Evolutionary conservation across 2,888 invertebrate genomes (phyloP).

Genomic region (Augiades crinisus): DNA sequence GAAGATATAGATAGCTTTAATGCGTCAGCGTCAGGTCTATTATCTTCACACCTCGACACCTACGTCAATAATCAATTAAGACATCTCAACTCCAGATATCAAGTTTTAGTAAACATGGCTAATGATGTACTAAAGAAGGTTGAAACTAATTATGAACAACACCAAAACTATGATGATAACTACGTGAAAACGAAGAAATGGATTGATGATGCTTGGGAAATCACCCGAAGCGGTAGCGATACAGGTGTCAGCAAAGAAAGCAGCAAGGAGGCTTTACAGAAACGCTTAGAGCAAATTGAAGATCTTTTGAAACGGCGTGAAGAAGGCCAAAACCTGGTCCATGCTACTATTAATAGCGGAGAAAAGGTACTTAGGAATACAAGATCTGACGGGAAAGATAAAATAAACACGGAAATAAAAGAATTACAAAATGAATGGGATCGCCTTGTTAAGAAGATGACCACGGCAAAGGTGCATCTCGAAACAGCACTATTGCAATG

Average conservation of each 20-base stretch:
- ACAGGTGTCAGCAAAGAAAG: constrained; percentile 84
- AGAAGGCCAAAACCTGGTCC: constrained; percentile 92
- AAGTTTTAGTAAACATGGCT: constrained; percentile 93
- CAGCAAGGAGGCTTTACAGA: constrained; percentile 91
- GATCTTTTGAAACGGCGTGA: constrained; percentile 90
- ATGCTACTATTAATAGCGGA: constrained; percentile 93
- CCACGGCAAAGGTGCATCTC: constrained; percentile 93
- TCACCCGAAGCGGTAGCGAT: constrained; percentile 90
- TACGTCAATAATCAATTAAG: constrained; percentile 94
- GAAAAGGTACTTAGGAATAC: constrained; percentile 95
- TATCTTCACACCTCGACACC: constrained; percentile 92
- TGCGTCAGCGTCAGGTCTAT: constrained; percentile 86
- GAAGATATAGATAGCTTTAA: constrained; percentile 92
- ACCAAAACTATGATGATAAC: constrained; percentile 89
- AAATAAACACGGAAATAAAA: constrained; percentile 92
- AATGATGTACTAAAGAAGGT: constrained; percentile 95
- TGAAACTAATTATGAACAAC: constrained; percentile 93
- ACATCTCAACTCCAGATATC: constrained; percentile 92
- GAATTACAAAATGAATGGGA: constrained; percentile 97
- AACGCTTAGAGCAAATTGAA: constrained; percentile 89
- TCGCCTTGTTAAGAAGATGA: constrained; percentile 93
- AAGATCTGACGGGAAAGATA: constrained; percentile 93
- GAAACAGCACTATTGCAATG: constrained; percentile 96
- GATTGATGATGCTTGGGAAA: constrained; percentile 93
- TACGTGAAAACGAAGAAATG: constrained; percentile 89